Percentiles rank a stretch among this genome's conserved stretches.
Conservation (phyloP, 2,113 vertebrate species). For the Caretta caretta region DNA sequence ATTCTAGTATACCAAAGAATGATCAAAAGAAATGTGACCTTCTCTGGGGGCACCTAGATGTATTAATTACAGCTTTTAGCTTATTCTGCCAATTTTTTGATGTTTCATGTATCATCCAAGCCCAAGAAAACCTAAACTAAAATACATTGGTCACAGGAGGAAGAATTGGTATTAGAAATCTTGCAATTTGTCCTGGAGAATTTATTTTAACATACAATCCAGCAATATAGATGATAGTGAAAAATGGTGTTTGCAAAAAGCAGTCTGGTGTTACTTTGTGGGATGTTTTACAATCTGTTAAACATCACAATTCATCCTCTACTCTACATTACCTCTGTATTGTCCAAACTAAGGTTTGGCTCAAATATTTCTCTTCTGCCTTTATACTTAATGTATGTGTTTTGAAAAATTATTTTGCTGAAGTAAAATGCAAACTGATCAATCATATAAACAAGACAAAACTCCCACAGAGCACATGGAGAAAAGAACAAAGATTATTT, state of each 20-base stretch:
- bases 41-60: conserved; percentile 19
- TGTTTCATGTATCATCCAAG: background rate
- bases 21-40: conserved; percentile 38
- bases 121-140: background rate
- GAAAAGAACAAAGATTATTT: conserved; percentile 73
- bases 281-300: background rate
- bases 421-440: conserved; percentile 72
- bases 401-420: conserved; percentile 68
- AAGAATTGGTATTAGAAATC: background rate
- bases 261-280: background rate
- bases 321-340: background rate
- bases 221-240: accelerated
- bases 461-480: conserved; percentile 72
- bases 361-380: conserved; percentile 18
- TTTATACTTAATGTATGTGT: background rate
- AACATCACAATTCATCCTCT: background rate
- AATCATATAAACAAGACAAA: conserved; percentile 75
- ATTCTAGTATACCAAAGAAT: background rate
- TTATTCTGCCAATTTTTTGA: background rate
- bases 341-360: background rate
- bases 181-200: background rate
- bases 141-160: background rate
- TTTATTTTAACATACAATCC: background rate
- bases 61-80: conserved; percentile 7
- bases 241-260: background rate